Conservation (phyloP, 2,888 invertebrate genomes). For the Callyntrura sp. region DNA sequence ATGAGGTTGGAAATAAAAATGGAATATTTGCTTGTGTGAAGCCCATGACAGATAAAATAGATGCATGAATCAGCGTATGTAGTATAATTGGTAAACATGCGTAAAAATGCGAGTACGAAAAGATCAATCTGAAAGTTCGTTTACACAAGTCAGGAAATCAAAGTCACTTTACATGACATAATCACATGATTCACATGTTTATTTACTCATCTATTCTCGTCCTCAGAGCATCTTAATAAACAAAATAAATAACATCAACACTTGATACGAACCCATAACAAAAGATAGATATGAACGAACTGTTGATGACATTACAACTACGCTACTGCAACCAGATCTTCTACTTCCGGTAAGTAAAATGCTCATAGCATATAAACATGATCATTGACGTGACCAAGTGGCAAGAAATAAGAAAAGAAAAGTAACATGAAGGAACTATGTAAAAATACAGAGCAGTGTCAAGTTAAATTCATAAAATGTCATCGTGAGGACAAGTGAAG, state of each 20-base stretch:
- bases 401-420: conserved; percentile 97
- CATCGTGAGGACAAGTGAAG: too few species aligned
- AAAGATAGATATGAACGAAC: conserved; percentile 99
- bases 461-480: too few species aligned
- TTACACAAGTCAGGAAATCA: neutral
- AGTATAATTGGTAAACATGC: conserved; percentile 99
- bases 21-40: conserved; percentile 98
- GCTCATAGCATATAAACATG: conserved; percentile 90
- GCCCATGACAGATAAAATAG: conserved; percentile 98
- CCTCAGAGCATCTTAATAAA: too few species aligned
- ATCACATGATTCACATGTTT: too few species aligned
- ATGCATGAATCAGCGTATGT: conserved; percentile 98
- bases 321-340: conserved; percentile 96
- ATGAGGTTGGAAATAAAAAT: conserved; percentile 94
- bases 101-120: conserved; percentile 99
- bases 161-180: neutral
- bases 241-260: neutral
- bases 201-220: too few species aligned
- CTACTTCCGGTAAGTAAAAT: conserved; percentile 93
- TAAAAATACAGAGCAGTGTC: too few species aligned
- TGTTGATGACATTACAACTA: conserved; percentile 97
- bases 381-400: conserved; percentile 94
- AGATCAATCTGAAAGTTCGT: conserved; percentile 93
- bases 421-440: conserved; percentile 95
- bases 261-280: conserved; percentile 88